Conservation (phyloP, 2,797 vertebrate genomes). For the Channallabes apus region DNA sequence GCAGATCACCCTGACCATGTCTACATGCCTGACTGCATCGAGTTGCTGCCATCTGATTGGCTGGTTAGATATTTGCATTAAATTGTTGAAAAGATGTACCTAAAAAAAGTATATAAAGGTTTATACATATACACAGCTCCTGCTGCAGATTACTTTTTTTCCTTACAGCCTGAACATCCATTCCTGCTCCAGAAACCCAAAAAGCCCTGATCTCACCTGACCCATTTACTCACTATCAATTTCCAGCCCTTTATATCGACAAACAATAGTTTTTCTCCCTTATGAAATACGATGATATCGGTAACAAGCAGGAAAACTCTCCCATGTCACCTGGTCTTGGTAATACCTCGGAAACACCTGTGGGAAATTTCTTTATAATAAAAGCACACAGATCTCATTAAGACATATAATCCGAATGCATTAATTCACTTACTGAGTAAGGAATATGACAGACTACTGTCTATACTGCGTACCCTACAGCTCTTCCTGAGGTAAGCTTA, state of each 20-base stretch:
- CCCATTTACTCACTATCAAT: slow-evolving; percentile 51
- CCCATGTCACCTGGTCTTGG: neutral
- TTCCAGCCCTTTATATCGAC: slow-evolving; percentile 24
- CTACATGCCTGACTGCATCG: too few relatives aligned
- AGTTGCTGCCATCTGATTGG: too few relatives aligned
- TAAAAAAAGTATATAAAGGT: too few relatives aligned
- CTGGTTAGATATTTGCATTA: too few relatives aligned
- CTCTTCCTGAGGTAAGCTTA: neutral
- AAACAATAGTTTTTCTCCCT: slow-evolving; percentile 13
- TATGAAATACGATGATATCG: neutral
- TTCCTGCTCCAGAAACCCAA: slow-evolving; percentile 46
- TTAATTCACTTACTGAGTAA: slow-evolving; percentile 22
- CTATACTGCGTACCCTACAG: neutral
- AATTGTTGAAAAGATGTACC: too few relatives aligned
- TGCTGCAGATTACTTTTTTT: slow-evolving; percentile 49
- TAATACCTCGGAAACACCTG: neutral
- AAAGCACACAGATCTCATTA: slow-evolving; percentile 2
- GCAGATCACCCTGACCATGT: too few relatives aligned
- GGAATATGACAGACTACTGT: neutral
- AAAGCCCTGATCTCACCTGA: slow-evolving; percentile 39
- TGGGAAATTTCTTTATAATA: slow-evolving; percentile 11
- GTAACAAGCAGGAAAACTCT: neutral
- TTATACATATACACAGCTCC: neutral
- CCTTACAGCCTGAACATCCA: slow-evolving; percentile 11
- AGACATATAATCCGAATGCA: slow-evolving; percentile 21